Evolutionary conservation across 2,888 invertebrate genomes (phyloP).

Genomic region (Odontomyia ornata): DNA sequence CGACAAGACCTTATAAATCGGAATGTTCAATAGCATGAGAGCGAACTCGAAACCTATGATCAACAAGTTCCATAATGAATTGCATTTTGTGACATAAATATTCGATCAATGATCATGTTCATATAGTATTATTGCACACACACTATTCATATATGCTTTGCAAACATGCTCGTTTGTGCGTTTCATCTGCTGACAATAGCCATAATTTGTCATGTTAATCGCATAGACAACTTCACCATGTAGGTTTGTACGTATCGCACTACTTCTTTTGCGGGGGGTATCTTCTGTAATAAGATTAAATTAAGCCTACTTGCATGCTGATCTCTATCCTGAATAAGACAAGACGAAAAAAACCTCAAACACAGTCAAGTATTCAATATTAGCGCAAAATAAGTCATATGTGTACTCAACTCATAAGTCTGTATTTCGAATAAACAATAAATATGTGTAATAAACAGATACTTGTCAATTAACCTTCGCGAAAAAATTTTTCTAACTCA

Average conservation of each 20-base stretch:
- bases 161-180: not conserved
- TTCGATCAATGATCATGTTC: no score
- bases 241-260: not conserved
- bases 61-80: no score
- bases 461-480: slow-evolving; percentile 22
- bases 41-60: no score
- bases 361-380: not conserved
- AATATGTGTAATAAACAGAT: slow-evolving; percentile 5
- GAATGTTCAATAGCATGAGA: no score
- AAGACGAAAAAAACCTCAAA: slow-evolving; percentile 13
- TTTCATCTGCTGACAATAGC: not conserved
- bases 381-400: no score
- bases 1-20: no score
- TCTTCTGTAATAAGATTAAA: not conserved
- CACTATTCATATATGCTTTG: not conserved
- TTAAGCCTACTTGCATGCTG: slow-evolving; percentile 5
- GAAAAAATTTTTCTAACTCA: not conserved
- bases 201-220: not conserved
- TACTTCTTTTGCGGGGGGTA: not conserved
- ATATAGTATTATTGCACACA: no score
- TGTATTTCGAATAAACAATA: not conserved
- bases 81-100: no score
- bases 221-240: not conserved
- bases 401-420: no score
- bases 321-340: not conserved